Evolutionary conservation across 2,888 invertebrate species (phyloP).

Genomic region (Melanophora roralis): DNA sequence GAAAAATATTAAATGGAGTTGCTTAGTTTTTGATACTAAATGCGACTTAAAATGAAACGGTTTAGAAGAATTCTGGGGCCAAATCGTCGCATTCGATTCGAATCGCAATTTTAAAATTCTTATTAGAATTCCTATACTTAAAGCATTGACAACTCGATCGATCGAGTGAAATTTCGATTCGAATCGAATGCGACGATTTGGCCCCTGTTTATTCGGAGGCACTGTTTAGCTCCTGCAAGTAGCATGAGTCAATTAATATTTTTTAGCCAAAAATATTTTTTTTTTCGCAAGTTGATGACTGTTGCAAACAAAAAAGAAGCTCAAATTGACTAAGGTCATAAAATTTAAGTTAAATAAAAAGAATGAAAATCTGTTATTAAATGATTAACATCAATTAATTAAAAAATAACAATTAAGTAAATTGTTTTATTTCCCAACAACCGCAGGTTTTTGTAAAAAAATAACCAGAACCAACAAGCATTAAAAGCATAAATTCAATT

Average conservation of each 20-base stretch:
- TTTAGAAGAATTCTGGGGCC: no score
- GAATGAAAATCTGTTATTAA: neutral
- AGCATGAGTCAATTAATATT: neutral
- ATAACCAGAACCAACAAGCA: slow-evolving; percentile 1
- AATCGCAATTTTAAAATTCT: no score
- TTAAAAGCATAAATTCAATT: slow-evolving; percentile 53
- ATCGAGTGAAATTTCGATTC: no score
- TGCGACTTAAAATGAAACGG: no score
- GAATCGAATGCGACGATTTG: no score
- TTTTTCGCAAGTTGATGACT: neutral
- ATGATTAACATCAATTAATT: slow-evolving; percentile 53
- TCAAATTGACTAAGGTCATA: neutral
- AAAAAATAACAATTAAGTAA: slow-evolving; percentile 57
- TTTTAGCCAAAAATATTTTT: neutral
- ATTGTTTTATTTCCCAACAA: slow-evolving; percentile 8
- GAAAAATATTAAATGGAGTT: no score
- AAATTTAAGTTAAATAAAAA: neutral
- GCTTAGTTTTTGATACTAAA: no score
- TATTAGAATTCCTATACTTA: no score
- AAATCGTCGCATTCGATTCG: no score
- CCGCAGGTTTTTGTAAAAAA: neutral
- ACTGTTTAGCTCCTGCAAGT: no score
- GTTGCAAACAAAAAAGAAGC: neutral
- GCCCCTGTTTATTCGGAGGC: no score
- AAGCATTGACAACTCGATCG: no score